Conservation (phyloP, 2,888 invertebrate species). For the Drepana falcataria region DNA sequence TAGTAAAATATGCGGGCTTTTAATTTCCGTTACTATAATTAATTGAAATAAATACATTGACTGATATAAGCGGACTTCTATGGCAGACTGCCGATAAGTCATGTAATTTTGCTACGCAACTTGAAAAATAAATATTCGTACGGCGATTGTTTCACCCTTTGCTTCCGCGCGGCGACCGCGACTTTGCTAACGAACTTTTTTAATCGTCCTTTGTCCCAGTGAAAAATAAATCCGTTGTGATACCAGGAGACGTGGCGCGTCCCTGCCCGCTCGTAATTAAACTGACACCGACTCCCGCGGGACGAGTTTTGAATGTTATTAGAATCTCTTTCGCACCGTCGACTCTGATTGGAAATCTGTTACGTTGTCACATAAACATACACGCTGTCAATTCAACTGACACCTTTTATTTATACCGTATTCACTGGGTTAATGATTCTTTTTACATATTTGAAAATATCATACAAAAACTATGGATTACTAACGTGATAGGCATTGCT, state of each 20-base stretch:
- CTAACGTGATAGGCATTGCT: no score
- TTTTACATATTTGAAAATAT: not conserved
- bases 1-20: no score
- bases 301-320: slow-evolving; percentile 77
- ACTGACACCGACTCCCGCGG: slow-evolving; percentile 68
- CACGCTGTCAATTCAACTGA: slow-evolving; percentile 22
- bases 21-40: no score
- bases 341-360: slow-evolving; percentile 70
- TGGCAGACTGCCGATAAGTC: not conserved
- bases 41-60: no score
- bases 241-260: slow-evolving; percentile 51
- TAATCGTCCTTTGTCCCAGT: slow-evolving; percentile 73
- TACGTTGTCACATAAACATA: slow-evolving; percentile 42
- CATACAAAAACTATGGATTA: no score
- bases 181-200: slow-evolving; percentile 76
- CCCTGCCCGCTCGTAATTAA: slow-evolving; percentile 64
- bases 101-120: not conserved
- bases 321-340: slow-evolving; percentile 73
- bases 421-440: not conserved
- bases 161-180: slow-evolving; percentile 41
- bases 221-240: slow-evolving; percentile 70
- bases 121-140: slow-evolving; percentile 27
- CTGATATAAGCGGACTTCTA: no score
- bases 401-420: slow-evolving; percentile 13
- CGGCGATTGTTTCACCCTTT: slow-evolving; percentile 50